Base-by-base conservation (phyloP, 2,888 invertebrate species). In the Cordilura impudica region DNA sequence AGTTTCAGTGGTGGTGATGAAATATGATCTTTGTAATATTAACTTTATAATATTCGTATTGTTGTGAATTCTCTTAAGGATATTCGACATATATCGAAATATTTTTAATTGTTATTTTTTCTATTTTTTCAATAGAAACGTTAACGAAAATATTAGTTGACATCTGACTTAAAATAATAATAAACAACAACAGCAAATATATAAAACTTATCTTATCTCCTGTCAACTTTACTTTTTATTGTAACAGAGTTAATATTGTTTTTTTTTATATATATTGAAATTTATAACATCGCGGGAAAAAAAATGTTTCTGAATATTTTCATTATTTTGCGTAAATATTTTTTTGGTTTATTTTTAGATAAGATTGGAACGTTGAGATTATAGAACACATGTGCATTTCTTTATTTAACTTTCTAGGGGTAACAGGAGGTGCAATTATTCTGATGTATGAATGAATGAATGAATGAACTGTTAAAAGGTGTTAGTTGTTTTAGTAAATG, bases 131-230 rank as follows among this genome's bases (percentile, higher is more conserved):
- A 18, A 23, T 39, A n/a, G 14, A 35, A 23, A 35, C 10, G 4
- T 2, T 47, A 29, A 29, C 26, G 18, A 67, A 56, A 23, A 56
- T 67, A 47, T 43, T 45, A 56, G 47, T 43, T 72, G 72, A 72
- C 49, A 72, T 72, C 60, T 66, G 29, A 73, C 39, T 58, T 73
- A 35, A 56, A 71, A 29, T 8, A 16, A 29, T 14, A 10, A 49
- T 5, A 60, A 7, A 12, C 12, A 39, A 54, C 12, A 39, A 19
- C 2, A 54, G 21, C 47, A 56, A 58, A 23, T n/a, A 58, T 31
- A 31, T 31, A 12, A n/a, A 14, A 14, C 54, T 66, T 74, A 74
- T 66, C 73, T 74, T 66, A 74, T 74, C 74, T 69, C 21, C 29
- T 54, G 23, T 7, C 31, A 63, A 45, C 7, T 23, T n/a, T 21